phyloP scores from a whole-genome alignment of 30 jellyfish, hydroid and myxozoan genomes.

The Morbakka virulenta region DNA sequence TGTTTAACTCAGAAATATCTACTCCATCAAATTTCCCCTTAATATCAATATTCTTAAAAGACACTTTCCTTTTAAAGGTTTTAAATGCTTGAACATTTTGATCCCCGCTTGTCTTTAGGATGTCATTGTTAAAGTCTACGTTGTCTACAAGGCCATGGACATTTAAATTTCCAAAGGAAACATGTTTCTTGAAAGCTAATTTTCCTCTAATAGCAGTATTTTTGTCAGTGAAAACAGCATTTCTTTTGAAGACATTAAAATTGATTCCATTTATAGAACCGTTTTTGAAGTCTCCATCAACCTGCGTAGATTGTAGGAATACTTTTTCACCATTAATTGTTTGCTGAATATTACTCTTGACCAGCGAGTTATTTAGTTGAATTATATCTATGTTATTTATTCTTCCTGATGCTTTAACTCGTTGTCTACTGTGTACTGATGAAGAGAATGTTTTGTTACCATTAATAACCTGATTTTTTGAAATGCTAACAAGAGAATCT shows the following conservation, averaged over 20 bases:
- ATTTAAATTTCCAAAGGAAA: background rate
- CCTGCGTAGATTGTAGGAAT: conserved; percentile 6
- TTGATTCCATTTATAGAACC: conserved; percentile 35
- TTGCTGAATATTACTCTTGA: conserved; percentile 67
- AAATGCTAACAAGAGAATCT: conserved; percentile 39
- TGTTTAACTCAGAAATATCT: conserved; percentile 43
- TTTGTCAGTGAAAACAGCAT: conserved; percentile 27
- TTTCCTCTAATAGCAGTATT: conserved; percentile 40
- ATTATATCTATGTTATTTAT: conserved; percentile 55
- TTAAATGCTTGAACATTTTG: conserved; percentile 51
- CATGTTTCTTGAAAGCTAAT: conserved; percentile 28
- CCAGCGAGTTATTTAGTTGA: conserved; percentile 22
- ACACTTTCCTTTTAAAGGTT: conserved; percentile 5
- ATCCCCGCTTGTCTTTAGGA: conserved; percentile 53
- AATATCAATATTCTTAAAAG: conserved; percentile 10
- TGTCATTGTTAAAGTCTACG: conserved; percentile 22
- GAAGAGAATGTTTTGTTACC: conserved; percentile 48
- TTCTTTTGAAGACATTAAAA: conserved; percentile 29
- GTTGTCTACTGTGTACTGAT: conserved; percentile 39
- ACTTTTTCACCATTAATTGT: conserved; percentile 16
- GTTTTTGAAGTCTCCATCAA: conserved; percentile 24
- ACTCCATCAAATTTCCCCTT: conserved; percentile 50
- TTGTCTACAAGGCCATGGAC: conserved; percentile 44
- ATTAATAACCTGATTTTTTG: conserved; percentile 48
- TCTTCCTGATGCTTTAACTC: conserved; percentile 62